Conservation (phyloP, 2,113 vertebrate species). For the Ramphastos sulfuratus region DNA sequence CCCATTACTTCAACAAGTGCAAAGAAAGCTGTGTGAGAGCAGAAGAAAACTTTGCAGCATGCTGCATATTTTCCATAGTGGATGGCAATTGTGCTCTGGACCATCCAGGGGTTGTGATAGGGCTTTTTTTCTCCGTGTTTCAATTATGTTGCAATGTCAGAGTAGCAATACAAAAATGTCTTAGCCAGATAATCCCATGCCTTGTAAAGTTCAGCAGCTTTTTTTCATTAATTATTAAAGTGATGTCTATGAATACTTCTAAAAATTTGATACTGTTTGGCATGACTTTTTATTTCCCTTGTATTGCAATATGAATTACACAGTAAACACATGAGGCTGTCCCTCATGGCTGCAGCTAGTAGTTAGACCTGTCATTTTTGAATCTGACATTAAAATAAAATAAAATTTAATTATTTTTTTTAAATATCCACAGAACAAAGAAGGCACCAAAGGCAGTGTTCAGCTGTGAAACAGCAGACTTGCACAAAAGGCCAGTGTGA, state of each 20-base stretch:
- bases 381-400: conserved; percentile 18
- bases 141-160: background rate
- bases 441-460: conserved; percentile 26
- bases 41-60: background rate
- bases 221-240: background rate
- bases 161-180: background rate
- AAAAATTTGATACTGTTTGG: background rate
- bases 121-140: background rate
- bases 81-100: background rate
- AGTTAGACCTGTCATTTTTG: background rate
- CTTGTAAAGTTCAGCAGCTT: background rate
- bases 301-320: background rate
- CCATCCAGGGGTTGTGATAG: background rate
- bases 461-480: conserved; percentile 24
- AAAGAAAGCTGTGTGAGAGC: background rate
- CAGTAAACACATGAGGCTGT: background rate
- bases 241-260: background rate
- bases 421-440: background rate
- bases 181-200: background rate
- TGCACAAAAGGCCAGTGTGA: conserved; percentile 39
- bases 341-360: background rate
- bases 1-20: background rate
- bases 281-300: background rate
- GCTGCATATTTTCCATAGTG: background rate
- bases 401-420: background rate